A percentile compares a stretch with the other conserved stretches of the same genome.
Evolutionary conservation across 2,113 vertebrate species (phyloP).

Genomic region (Jacana jacana): DNA sequence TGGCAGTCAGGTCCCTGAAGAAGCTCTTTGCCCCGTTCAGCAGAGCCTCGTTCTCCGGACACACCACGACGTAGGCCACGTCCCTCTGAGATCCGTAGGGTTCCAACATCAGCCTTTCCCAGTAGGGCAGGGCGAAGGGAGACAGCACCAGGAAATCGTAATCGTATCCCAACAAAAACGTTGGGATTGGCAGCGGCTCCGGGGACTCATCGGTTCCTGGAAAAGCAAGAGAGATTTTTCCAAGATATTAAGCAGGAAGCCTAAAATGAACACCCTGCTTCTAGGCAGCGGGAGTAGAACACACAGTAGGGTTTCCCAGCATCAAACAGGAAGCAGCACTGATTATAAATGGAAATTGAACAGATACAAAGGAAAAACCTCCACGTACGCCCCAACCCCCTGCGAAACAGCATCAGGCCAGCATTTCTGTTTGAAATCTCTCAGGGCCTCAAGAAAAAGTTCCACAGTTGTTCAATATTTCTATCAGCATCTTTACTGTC

Average conservation of each 20-base stretch:
- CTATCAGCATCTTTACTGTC: neutral
- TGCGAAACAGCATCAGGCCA: neutral
- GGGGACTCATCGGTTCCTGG: constrained; percentile 98
- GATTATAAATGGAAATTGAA: neutral
- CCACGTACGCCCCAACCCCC: neutral
- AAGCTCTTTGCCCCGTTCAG: constrained; percentile 95
- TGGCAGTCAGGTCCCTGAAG: constrained; percentile 94
- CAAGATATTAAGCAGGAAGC: constrained; percentile 28
- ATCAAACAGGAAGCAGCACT: neutral
- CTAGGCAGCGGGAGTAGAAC: neutral
- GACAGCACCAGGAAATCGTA: constrained; percentile 98
- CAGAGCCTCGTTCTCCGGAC: constrained; percentile 95
- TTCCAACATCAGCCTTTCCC: constrained; percentile 97
- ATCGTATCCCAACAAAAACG: constrained; percentile 96
- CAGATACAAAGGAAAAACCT: neutral
- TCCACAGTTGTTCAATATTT: neutral
- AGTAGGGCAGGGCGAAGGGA: constrained; percentile 95
- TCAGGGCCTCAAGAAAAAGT: neutral
- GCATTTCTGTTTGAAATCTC: neutral
- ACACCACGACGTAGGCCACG: constrained; percentile 96
- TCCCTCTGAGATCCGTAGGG: constrained; percentile 96
- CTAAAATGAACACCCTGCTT: constrained; percentile 16
- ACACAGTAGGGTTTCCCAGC: neutral
- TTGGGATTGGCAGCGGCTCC: constrained; percentile 97
- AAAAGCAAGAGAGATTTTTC: constrained; percentile 3